Evolutionary conservation across 2,797 vertebrate genomes (phyloP).

Genomic region (Chelmon rostratus): DNA sequence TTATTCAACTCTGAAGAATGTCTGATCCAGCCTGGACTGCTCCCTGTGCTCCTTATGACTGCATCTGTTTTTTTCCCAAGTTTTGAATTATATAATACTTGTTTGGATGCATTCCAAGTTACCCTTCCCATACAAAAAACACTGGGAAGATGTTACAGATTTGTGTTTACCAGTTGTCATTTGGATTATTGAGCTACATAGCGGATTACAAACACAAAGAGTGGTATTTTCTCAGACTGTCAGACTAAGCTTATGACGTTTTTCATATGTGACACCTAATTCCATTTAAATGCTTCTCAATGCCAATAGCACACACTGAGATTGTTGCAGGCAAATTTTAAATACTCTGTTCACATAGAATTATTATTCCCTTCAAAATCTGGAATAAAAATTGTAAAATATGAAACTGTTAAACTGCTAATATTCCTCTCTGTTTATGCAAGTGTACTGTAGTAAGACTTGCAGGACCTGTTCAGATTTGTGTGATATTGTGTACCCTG

Average conservation of each 20-base stretch:
- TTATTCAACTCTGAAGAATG: background rate
- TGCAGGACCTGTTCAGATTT: conserved; percentile 1
- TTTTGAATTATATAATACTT: conserved; percentile 26
- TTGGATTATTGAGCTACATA: conserved; percentile 28
- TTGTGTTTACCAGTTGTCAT: conserved; percentile 54
- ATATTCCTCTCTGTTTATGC: background rate
- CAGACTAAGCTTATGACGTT: conserved; percentile 18
- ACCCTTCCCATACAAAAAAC: conserved; percentile 43
- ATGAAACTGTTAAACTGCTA: background rate
- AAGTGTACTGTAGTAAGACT: background rate
- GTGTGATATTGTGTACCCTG: conserved; percentile 9
- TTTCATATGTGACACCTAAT: conserved; percentile 18
- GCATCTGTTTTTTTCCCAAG: background rate
- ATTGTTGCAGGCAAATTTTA: background rate
- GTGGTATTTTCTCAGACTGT: conserved; percentile 29
- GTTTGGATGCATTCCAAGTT: conserved; percentile 5
- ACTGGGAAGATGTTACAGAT: conserved; percentile 38
- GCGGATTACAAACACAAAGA: conserved; percentile 58
- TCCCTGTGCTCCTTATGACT: background rate
- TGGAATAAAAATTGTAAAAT: background rate
- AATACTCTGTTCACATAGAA: background rate
- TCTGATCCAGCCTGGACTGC: background rate
- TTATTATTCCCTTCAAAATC: background rate
- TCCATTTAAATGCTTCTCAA: conserved; percentile 13
- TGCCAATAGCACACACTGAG: background rate